Evolutionary conservation across 2,888 invertebrate species (phyloP).

Genomic region (Oligia fasciuncula): DNA sequence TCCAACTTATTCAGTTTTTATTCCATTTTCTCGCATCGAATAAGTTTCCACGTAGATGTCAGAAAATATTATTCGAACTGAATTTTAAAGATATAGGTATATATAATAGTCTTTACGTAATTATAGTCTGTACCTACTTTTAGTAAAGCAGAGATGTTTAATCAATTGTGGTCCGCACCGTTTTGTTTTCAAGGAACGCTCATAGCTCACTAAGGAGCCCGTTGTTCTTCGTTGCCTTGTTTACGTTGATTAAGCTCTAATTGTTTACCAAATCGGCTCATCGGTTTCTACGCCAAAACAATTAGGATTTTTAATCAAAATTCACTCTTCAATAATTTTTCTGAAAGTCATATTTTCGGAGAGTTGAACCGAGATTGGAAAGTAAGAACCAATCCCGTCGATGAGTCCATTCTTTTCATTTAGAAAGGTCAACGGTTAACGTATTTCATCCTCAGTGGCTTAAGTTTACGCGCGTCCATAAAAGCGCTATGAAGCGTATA

Average conservation of each 20-base stretch:
- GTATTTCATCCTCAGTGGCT: conserved; percentile 66
- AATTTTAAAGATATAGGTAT: conserved; percentile 18
- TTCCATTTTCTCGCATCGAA: conserved; percentile 37
- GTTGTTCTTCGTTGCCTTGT: conserved; percentile 69
- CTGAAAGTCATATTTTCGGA: conserved; percentile 65
- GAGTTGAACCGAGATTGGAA: conserved; percentile 60
- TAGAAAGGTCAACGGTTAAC: conserved; percentile 64
- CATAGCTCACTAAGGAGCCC: conserved; percentile 75
- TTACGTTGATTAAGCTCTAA: conserved; percentile 72
- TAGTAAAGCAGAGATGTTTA: background rate
- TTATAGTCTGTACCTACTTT: background rate
- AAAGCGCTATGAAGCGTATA: conserved; percentile 75
- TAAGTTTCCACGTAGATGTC: conserved; percentile 43
- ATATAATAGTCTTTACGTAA: background rate
- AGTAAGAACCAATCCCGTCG: conserved; percentile 46
- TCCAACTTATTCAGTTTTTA: conserved; percentile 47
- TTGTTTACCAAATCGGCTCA: conserved; percentile 77
- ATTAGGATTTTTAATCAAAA: conserved; percentile 75
- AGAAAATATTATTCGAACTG: conserved; percentile 23
- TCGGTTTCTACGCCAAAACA: conserved; percentile 74
- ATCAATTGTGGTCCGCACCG: conserved; percentile 41
- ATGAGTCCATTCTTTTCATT: conserved; percentile 52
- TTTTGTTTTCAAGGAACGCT: conserved; percentile 78
- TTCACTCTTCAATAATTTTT: conserved; percentile 70
- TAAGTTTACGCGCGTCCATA: conserved; percentile 73